phyloP scores from a whole-genome alignment of 1,140 invertebrate species.

The Drosophila oshimai region DNA sequence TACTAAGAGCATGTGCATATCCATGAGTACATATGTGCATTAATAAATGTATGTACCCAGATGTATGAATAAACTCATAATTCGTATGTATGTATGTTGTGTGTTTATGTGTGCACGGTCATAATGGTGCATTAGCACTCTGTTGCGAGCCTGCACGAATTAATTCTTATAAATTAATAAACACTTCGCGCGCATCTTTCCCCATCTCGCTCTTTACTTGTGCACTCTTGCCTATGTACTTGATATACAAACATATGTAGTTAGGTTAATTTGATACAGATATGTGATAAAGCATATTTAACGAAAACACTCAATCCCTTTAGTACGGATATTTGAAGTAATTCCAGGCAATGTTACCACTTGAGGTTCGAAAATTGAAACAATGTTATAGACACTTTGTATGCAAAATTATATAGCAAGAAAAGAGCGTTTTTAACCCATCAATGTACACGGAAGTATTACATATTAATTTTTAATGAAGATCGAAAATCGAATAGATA shows the following conservation, averaged over 20 bases:
- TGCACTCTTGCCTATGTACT: background rate
- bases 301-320: too few species aligned
- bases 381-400: too few species aligned
- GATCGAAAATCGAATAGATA: too few species aligned
- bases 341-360: too few species aligned
- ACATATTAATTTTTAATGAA: too few species aligned
- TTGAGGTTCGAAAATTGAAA: too few species aligned
- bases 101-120: background rate
- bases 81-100: background rate
- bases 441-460: too few species aligned
- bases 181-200: background rate
- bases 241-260: background rate
- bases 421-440: too few species aligned
- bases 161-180: slow-evolving; percentile 7
- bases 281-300: too few species aligned
- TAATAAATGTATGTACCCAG: background rate
- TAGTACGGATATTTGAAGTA: too few species aligned
- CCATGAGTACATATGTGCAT: background rate
- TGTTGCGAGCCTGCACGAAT: background rate
- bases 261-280: too few species aligned
- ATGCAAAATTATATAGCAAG: too few species aligned
- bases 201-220: background rate
- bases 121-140: background rate
- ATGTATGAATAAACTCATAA: background rate
- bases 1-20: background rate